These are phyloP conservation scores for Perizoma affinitatum DNA, from an alignment of 2,888 invertebrate genomes.

Conservation along the genomic window DNA sequence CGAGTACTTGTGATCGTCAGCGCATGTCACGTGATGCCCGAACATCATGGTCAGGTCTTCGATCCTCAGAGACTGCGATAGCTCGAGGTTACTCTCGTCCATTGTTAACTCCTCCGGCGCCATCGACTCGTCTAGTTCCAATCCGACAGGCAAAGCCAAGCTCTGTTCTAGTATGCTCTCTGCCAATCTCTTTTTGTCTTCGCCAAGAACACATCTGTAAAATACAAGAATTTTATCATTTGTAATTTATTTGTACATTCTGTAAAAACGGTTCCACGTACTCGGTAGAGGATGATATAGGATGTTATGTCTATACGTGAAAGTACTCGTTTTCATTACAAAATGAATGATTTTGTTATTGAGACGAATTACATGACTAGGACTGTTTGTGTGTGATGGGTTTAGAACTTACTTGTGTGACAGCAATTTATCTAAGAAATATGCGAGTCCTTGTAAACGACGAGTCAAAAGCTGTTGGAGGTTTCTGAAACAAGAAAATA, in stretches of 20 bases:
- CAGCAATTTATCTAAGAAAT: conserved; percentile 86
- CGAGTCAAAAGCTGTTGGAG: conserved; percentile 81
- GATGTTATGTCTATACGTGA: too few relatives aligned
- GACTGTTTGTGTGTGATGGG: too few relatives aligned
- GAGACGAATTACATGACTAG: too few relatives aligned
- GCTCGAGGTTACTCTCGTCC: conserved; percentile 74
- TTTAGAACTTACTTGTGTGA: conserved; percentile 81
- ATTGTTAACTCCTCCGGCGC: conserved; percentile 74
- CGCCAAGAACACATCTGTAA: conserved; percentile 77
- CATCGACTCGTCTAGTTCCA: conserved; percentile 76
- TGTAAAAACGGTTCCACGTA: not conserved
- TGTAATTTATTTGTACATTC: not conserved
- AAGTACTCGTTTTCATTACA: too few relatives aligned
- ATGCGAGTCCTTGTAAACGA: conserved; percentile 86
- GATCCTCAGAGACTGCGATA: conserved; percentile 72
- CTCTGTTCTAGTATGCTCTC: conserved; percentile 80
- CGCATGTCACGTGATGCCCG: conserved; percentile 71
- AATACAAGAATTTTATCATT: not conserved
- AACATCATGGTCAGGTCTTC: conserved; percentile 79
- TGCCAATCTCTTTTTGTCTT: conserved; percentile 77
- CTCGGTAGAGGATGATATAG: too few relatives aligned
- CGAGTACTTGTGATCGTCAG: conserved; percentile 56
- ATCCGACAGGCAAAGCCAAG: conserved; percentile 74
- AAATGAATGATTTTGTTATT: too few relatives aligned
- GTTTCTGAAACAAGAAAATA: conserved; percentile 61